phyloP scores from a whole-genome alignment of 2,888 invertebrate species.

The Amaurobius ferox region DNA sequence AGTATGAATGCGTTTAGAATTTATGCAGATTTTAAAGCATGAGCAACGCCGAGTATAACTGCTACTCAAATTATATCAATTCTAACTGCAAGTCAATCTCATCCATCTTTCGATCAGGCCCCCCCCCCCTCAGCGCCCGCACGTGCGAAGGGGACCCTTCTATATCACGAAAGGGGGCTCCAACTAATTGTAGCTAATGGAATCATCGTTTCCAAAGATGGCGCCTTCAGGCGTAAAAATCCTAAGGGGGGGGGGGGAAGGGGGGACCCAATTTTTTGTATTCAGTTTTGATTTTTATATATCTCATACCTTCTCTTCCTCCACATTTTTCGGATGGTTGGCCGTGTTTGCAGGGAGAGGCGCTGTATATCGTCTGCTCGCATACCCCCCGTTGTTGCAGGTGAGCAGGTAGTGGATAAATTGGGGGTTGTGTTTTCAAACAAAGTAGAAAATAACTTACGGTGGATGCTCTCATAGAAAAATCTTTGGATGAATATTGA shows the following conservation, averaged over 20 bases:
- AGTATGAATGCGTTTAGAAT: no score
- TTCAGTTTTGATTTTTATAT: constrained; percentile 3
- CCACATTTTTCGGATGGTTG: neutral
- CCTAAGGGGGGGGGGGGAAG: no score
- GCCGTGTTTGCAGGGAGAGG: neutral
- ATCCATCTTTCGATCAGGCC: neutral
- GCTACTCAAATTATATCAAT: no score
- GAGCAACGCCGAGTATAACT: no score
- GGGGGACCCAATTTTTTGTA: no score
- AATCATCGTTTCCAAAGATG: constrained; percentile 4
- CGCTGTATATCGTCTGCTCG: neutral
- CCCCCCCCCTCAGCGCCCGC: neutral
- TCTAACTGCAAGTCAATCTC: neutral
- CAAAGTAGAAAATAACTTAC: no score
- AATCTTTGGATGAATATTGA: no score
- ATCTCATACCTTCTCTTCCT: neutral
- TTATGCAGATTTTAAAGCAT: no score
- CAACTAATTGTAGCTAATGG: constrained; percentile 16
- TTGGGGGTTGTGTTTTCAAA: no score
- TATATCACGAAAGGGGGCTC: neutral
- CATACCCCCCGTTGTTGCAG: neutral
- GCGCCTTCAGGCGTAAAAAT: constrained; percentile 3
- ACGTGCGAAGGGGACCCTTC: constrained; percentile 7
- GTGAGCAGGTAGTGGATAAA: neutral
- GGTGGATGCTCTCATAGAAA: no score